Conservation (phyloP, 2,113 vertebrate genomes). For the Symphodus melops region DNA sequence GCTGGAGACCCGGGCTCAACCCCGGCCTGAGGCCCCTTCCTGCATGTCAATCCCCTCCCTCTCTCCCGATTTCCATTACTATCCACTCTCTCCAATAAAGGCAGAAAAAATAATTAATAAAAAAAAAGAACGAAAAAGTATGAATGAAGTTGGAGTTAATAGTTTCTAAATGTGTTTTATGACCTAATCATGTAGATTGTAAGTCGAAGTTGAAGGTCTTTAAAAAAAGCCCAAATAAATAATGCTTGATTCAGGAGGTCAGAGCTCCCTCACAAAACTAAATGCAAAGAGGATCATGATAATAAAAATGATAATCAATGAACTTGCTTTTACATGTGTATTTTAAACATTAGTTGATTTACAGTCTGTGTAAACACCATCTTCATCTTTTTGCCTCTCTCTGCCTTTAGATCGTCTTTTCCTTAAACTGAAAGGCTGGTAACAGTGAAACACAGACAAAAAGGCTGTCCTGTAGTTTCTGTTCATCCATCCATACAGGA, state of each 20-base stretch:
- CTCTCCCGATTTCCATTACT: too few relatives aligned
- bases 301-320: too few relatives aligned
- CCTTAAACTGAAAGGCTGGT: constrained; percentile 78
- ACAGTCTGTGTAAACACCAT: constrained; percentile 30
- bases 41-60: too few relatives aligned
- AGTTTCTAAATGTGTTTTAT: too few relatives aligned
- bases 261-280: not conserved
- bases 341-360: constrained; percentile 67
- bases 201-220: not conserved
- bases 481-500: constrained; percentile 98
- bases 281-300: constrained; percentile 3
- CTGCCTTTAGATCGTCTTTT: constrained; percentile 4
- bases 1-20: too few relatives aligned
- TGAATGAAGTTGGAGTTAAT: too few relatives aligned
- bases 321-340: not conserved
- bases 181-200: too few relatives aligned
- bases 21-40: too few relatives aligned
- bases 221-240: not conserved
- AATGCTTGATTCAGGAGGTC: not conserved
- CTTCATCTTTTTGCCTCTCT: constrained; percentile 30
- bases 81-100: too few relatives aligned
- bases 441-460: constrained; percentile 87
- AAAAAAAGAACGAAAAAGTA: too few relatives aligned
- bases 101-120: too few relatives aligned
- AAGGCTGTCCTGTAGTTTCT: constrained; percentile 93